Evolutionary conservation across 2,888 invertebrate species (phyloP), one percentile per base, ranked within the genome.

Genomic region (Pseudanteris insignis): DNA sequence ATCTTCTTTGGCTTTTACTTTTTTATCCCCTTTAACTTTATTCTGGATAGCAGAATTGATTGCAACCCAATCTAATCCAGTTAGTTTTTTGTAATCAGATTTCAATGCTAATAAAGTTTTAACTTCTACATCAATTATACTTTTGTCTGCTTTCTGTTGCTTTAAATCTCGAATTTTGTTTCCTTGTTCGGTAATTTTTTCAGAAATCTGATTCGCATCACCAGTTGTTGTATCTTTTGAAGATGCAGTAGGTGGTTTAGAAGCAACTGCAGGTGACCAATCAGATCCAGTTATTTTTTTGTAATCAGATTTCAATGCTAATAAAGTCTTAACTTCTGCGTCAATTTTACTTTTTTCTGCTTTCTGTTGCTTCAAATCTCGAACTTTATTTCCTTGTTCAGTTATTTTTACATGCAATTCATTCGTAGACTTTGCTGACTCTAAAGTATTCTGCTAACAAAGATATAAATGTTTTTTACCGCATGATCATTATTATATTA

Each of bases 311-410:
- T 72, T 73, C 1, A 73, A 74, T 8, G 81, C 81, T 48, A 88
- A 78, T 18, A 89, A 81, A 62, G 74, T 79, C 74, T 86, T 84
- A 0, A 86, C 86, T 67, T 83, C 87, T 1, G 80, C 81, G 58
- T 88, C 86, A 21, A 89, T 73, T 1, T 74, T 65, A 1, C 66
- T 47, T 41, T 75, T 74, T 21, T 71, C 76, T 3, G 72, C 69
- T 54, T 72, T 71, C 28, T 18, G n/a, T 14, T 66, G 29, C 58
- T 75, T 78, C 11, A 75, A 47, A 6, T 72, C 65, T 13, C 76
- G 66, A 1, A 76, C 21, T 10, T 29, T 41, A 9, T 48, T 48
- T 1, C 48, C 48, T 25, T 38, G 48, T 8, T 6, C 33, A 9
- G 33, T 9, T 9, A 50, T 50, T 30, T 51, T 41, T 26, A 21